These are phyloP conservation scores for Lepidostoma basale DNA, from an alignment of 1,140 invertebrate genomes.

Conservation along the genomic window DNA sequence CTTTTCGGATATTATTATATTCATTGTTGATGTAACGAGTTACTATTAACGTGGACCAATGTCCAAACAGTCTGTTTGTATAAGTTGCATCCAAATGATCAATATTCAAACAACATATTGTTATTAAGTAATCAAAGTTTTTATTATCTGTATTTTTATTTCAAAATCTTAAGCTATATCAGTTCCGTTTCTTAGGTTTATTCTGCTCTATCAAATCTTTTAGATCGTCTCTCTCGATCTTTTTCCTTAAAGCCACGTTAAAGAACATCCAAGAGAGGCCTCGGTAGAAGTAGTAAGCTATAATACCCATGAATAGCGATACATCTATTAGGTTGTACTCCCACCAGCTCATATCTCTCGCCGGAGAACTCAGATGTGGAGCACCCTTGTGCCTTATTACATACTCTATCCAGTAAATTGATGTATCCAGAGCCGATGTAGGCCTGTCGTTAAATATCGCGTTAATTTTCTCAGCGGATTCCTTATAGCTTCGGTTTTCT, in stretches of 20 bases:
- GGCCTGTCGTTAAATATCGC: slow-evolving; percentile 48
- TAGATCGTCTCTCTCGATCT: slow-evolving; percentile 28
- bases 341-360: slow-evolving; percentile 45
- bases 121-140: no score
- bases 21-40: no score
- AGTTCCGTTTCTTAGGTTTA: slow-evolving; percentile 20
- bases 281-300: slow-evolving; percentile 43
- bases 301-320: slow-evolving; percentile 39
- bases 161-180: no score
- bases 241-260: slow-evolving; percentile 38
- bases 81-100: no score
- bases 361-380: slow-evolving; percentile 57
- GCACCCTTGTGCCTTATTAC: slow-evolving; percentile 59
- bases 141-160: no score
- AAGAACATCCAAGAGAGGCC: slow-evolving; percentile 30
- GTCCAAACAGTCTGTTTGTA: no score
- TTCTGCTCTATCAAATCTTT: slow-evolving; percentile 36
- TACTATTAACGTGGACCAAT: no score
- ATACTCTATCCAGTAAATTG: slow-evolving; percentile 61
- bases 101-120: no score
- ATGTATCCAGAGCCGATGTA: slow-evolving; percentile 51
- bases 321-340: slow-evolving; percentile 49
- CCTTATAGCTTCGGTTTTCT: slow-evolving; percentile 49
- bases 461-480: slow-evolving; percentile 28
- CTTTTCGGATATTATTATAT: no score